Conservation (phyloP, 2,113 vertebrate genomes). For the Astur gentilis region DNA sequence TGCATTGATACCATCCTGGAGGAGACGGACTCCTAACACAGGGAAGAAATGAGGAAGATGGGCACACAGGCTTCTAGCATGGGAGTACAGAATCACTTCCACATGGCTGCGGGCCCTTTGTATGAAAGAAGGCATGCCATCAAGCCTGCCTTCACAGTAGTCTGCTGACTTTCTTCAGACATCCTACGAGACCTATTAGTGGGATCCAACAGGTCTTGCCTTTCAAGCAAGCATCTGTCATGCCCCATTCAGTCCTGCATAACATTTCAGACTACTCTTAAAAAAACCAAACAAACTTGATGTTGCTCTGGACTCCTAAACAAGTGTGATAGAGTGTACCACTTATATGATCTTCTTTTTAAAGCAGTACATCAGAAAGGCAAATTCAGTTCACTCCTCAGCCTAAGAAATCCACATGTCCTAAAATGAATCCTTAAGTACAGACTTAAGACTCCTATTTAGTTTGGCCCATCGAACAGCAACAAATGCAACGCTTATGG, state of each 20-base stretch:
- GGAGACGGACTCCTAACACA: background rate
- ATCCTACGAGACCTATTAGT: background rate
- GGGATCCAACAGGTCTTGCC: background rate
- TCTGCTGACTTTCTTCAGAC: background rate
- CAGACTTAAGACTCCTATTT: background rate
- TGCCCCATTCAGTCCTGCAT: background rate
- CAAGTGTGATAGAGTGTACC: background rate
- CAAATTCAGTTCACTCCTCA: background rate
- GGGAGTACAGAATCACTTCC: background rate
- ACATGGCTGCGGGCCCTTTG: background rate
- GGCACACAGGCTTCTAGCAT: background rate
- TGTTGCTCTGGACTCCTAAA: background rate
- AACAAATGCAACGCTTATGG: background rate
- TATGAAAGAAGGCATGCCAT: accelerated
- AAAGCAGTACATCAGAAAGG: background rate
- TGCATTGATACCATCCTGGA: background rate
- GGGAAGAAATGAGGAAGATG: background rate
- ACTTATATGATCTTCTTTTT: background rate
- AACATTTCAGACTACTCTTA: background rate
- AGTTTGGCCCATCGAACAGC: background rate
- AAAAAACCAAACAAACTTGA: background rate
- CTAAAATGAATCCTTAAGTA: background rate
- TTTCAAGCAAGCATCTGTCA: background rate
- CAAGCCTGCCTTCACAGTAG: background rate
- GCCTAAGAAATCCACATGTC: background rate